Evolutionary conservation across 2,113 vertebrate species (phyloP).

Genomic region (Otolemur garnettii): DNA sequence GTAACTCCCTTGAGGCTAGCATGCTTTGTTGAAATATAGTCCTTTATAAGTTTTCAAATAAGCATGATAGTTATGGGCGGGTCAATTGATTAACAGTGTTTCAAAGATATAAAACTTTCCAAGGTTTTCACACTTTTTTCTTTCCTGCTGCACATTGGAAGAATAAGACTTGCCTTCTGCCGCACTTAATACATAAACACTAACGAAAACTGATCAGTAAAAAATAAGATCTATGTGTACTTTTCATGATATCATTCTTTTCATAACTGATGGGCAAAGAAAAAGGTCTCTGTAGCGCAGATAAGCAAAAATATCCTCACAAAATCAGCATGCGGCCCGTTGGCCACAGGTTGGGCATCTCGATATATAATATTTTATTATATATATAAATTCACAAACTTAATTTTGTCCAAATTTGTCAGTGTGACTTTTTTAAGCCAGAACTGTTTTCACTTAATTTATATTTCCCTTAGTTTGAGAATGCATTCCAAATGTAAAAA

Average conservation of each 20-base stretch:
- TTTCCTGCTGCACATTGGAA: no score
- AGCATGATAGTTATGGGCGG: neutral
- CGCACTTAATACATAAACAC: no score
- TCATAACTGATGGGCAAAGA: no score
- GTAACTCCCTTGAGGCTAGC: neutral
- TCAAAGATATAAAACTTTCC: neutral
- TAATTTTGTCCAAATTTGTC: neutral
- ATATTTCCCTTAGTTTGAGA: constrained; percentile 66
- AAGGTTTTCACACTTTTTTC: no score
- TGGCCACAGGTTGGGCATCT: no score
- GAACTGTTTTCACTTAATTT: constrained; percentile 13
- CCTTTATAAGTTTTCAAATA: neutral
- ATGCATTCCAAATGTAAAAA: constrained; percentile 66
- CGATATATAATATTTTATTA: neutral
- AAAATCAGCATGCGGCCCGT: no score
- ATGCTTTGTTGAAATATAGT: neutral
- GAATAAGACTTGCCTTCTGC: no score
- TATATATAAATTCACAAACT: neutral
- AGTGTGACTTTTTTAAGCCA: neutral
- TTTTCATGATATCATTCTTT: no score
- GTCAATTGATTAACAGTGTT: neutral
- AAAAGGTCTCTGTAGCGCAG: no score
- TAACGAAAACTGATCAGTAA: no score
- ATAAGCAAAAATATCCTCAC: no score
- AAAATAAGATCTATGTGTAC: no score